phyloP scores from a whole-genome alignment of 2,888 invertebrate species.

The Meliscaeva auricollis region DNA sequence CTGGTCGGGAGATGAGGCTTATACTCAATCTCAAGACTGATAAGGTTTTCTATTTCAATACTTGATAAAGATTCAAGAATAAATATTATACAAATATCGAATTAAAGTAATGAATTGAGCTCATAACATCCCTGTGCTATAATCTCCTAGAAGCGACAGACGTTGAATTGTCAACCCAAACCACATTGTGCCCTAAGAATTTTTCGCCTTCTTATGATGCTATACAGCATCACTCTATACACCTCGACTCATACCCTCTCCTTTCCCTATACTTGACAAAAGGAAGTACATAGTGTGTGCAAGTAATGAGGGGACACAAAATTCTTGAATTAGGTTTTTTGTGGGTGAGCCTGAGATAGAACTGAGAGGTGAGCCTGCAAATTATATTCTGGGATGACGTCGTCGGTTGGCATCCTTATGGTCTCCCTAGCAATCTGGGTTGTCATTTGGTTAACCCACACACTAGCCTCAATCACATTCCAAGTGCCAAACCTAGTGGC shows the following conservation, averaged over 20 bases:
- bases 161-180: conserved; percentile 38
- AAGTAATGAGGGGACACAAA: conserved; percentile 66
- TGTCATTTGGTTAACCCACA: conserved; percentile 53
- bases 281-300: conserved; percentile 35
- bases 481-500: conserved; percentile 46
- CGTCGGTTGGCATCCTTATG: not conserved
- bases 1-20: no score
- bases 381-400: conserved; percentile 51
- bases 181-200: conserved; percentile 50
- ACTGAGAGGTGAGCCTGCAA: conserved; percentile 46
- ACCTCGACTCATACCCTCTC: not conserved
- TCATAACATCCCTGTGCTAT: conserved; percentile 10
- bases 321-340: conserved; percentile 64
- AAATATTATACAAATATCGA: no score
- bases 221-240: not conserved
- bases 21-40: no score
- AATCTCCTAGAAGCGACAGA: not conserved
- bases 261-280: not conserved
- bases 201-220: conserved; percentile 31
- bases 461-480: conserved; percentile 25
- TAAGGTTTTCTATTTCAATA: no score
- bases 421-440: conserved; percentile 57
- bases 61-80: no score
- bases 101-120: no score
- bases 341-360: conserved; percentile 33